Conservation (phyloP, 2,888 invertebrate species). For the Dryobotodes eremita region DNA sequence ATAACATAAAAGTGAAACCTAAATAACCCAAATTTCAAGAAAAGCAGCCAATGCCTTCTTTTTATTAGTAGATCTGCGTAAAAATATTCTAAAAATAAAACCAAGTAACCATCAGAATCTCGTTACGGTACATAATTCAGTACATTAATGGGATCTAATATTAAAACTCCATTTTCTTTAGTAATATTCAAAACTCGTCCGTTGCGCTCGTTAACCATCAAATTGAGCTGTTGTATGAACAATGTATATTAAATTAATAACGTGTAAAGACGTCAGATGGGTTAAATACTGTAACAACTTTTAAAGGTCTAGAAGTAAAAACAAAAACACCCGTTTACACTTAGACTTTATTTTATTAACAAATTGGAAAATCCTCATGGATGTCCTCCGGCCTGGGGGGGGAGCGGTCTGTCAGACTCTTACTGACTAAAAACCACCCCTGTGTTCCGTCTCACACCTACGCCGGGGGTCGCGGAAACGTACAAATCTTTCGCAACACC, state of each 20-base stretch:
- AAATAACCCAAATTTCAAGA: background rate
- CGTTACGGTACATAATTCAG: slow-evolving; percentile 41
- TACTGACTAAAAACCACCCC: too few relatives aligned
- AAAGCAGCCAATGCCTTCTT: background rate
- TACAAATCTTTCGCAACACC: too few relatives aligned
- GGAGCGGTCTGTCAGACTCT: too few relatives aligned
- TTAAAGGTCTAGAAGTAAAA: background rate
- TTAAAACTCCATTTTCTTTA: slow-evolving; percentile 47
- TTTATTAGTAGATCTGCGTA: slow-evolving; percentile 5
- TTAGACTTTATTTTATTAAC: background rate
- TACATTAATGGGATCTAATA: slow-evolving; percentile 42
- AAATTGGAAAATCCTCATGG: too few relatives aligned
- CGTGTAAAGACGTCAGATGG: background rate
- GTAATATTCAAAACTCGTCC: slow-evolving; percentile 6
- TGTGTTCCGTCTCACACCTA: too few relatives aligned
- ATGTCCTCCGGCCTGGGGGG: too few relatives aligned
- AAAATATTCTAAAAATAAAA: slow-evolving; percentile 22
- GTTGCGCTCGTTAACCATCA: slow-evolving; percentile 24
- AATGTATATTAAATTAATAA: slow-evolving; percentile 16
- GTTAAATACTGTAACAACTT: background rate
- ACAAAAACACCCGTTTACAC: background rate
- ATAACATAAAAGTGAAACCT: background rate
- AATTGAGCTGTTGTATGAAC: slow-evolving; percentile 30
- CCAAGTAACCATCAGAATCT: slow-evolving; percentile 39
- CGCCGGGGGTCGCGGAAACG: too few relatives aligned